phyloP scores from a whole-genome alignment of 2,797 vertebrate genomes.

The Sebastes kiyomatsui region DNA sequence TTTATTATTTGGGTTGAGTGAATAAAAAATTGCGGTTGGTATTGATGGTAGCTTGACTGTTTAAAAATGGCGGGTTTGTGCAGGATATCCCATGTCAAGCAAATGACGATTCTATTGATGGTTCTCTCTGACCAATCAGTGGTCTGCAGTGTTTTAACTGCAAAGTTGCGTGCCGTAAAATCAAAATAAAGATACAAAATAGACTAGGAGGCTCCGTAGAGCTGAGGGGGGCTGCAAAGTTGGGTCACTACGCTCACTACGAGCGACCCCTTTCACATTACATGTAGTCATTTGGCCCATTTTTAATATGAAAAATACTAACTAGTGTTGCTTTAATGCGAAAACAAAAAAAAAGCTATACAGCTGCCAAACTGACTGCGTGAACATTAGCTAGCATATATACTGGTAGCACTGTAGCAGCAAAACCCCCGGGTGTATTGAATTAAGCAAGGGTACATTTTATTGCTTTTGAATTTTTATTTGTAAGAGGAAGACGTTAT shows the following conservation, averaged over 20 bases:
- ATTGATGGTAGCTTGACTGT: no score
- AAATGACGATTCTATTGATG: background rate
- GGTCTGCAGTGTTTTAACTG: background rate
- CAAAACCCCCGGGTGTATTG: background rate
- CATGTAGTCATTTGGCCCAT: background rate
- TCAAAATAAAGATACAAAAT: background rate
- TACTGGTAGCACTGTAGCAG: background rate
- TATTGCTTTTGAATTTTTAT: background rate
- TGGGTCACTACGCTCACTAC: background rate
- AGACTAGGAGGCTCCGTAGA: background rate
- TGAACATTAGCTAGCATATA: background rate
- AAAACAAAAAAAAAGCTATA: background rate
- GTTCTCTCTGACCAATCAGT: background rate
- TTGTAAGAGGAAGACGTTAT: background rate
- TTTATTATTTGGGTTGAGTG: no score
- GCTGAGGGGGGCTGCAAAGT: background rate
- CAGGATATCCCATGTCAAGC: background rate
- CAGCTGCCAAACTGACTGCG: background rate
- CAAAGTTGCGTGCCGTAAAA: background rate
- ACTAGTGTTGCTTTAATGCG: background rate
- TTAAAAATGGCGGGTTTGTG: no score
- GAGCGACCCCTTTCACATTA: background rate
- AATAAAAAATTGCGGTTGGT: no score
- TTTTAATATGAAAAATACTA: background rate
- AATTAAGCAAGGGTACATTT: background rate